These are phyloP conservation scores for Cephalopholis sonnerati DNA, from an alignment of 2,113 vertebrate species.

Conservation along the genomic window DNA sequence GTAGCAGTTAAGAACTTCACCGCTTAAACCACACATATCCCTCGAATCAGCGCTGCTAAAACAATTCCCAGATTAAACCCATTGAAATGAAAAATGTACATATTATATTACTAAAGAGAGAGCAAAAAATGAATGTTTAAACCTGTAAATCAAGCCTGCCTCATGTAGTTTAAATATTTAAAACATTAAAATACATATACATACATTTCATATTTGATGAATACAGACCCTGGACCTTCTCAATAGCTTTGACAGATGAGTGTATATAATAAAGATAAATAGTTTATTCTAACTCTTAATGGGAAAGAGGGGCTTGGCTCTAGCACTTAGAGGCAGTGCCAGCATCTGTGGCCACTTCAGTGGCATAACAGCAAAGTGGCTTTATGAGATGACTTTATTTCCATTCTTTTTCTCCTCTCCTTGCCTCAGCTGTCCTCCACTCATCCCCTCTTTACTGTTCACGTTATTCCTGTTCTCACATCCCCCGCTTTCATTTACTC, in stretches of 20 bases:
- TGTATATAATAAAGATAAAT: slow-evolving; percentile 79
- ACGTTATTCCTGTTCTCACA: neutral
- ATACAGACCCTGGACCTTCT: slow-evolving; percentile 46
- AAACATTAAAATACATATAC: slow-evolving; percentile 58
- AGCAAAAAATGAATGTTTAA: slow-evolving; percentile 19
- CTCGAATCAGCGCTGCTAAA: slow-evolving; percentile 27
- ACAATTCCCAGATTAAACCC: slow-evolving; percentile 29
- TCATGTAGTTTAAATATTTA: slow-evolving; percentile 63
- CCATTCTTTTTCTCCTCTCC: slow-evolving; percentile 2
- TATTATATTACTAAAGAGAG: slow-evolving; percentile 50
- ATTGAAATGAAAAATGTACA: slow-evolving; percentile 18
- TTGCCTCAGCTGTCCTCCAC: neutral
- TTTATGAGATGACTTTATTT: slow-evolving; percentile 50
- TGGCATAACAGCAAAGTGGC: slow-evolving; percentile 59
- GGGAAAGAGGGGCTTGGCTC: slow-evolving; percentile 63
- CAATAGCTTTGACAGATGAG: slow-evolving; percentile 71
- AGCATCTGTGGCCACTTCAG: slow-evolving; percentile 55
- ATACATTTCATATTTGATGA: slow-evolving; percentile 50
- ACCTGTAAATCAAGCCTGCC: slow-evolving; percentile 30
- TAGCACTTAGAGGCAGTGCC: slow-evolving; percentile 45
- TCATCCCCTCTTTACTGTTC: neutral
- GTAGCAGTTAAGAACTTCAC: slow-evolving; percentile 39
- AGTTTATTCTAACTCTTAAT: slow-evolving; percentile 81
- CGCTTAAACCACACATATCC: slow-evolving; percentile 54
- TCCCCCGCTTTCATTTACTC: neutral